Evolutionary conservation across 2,113 vertebrate genomes (phyloP).

Genomic region (Nothobranchius furzeri): DNA sequence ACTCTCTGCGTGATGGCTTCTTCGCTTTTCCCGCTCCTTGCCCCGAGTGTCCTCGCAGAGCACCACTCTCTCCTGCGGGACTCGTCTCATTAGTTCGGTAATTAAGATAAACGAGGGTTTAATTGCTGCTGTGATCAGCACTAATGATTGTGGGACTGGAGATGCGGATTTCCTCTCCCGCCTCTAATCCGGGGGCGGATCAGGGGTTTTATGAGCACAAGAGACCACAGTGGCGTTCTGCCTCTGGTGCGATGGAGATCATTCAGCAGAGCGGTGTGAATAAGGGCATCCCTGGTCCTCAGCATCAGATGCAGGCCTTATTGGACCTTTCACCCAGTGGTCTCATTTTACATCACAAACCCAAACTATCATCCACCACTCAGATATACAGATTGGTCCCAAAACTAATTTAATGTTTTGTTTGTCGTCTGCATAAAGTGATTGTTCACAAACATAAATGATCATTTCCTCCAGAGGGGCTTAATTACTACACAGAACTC

Average conservation of each 20-base stretch:
- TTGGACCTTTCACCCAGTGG: conserved; percentile 37
- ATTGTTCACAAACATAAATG: not conserved
- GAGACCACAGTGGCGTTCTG: conserved; percentile 35
- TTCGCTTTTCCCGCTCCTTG: conserved; percentile 37
- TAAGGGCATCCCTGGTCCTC: conserved; percentile 13
- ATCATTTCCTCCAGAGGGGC: conserved; percentile 1
- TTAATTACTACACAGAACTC: not conserved
- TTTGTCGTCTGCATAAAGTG: not conserved
- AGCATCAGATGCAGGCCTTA: conserved; percentile 14
- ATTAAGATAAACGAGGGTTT: conserved; percentile 85
- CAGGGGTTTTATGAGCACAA: conserved; percentile 61
- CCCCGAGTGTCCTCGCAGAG: conserved; percentile 70
- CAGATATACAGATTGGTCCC: not conserved
- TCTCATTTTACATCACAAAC: conserved; percentile 24
- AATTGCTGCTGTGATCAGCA: conserved; percentile 81
- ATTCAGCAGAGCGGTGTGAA: conserved; percentile 5
- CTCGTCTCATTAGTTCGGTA: conserved; percentile 83
- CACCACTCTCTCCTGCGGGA: conserved; percentile 70
- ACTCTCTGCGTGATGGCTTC: conserved; percentile 41
- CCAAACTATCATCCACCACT: not conserved
- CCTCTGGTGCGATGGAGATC: conserved; percentile 31
- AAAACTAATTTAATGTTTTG: conserved; percentile 3
- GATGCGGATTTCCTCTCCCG: conserved; percentile 69
- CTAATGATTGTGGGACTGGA: conserved; percentile 77
- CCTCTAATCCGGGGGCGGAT: conserved; percentile 63